phyloP scores from a whole-genome alignment of 2,797 vertebrate genomes.

The Coregonus suidteri region DNA sequence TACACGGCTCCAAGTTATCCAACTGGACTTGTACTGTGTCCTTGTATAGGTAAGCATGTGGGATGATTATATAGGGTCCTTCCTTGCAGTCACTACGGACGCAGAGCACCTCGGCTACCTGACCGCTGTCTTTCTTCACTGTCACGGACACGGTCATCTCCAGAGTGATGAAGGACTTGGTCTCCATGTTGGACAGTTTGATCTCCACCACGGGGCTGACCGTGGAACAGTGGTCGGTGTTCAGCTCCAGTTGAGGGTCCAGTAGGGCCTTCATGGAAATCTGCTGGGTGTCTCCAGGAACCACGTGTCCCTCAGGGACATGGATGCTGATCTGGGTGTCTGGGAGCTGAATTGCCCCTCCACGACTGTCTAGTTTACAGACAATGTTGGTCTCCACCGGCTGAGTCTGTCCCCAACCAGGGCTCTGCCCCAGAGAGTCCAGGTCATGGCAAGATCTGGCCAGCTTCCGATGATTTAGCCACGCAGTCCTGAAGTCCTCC shows the following conservation, averaged over 20 bases:
- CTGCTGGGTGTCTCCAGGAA: conserved; percentile 86
- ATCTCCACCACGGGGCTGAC: conserved; percentile 93
- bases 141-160: conserved; percentile 88
- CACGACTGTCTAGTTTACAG: conserved; percentile 87
- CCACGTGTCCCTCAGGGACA: conserved; percentile 89
- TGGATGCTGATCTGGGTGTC: conserved; percentile 91
- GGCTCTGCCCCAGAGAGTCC: conserved; percentile 90
- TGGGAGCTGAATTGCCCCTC: conserved; percentile 91
- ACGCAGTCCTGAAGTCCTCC: conserved; percentile 93
- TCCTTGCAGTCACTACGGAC: conserved; percentile 89
- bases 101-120: conserved; percentile 83
- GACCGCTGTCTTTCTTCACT: conserved; percentile 82
- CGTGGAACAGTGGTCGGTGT: conserved; percentile 86
- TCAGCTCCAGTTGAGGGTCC: conserved; percentile 92
- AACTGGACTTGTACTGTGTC: conserved; percentile 91
- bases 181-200: conserved; percentile 93
- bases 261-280: conserved; percentile 93
- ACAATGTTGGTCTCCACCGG: conserved; percentile 93
- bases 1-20: conserved; percentile 90
- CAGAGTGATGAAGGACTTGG: conserved; percentile 83
- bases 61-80: conserved; percentile 84
- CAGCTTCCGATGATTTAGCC: conserved; percentile 94
- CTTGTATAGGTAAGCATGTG: conserved; percentile 81
- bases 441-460: conserved; percentile 95
- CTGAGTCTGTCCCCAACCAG: conserved; percentile 97